A percentile compares a stretch with the other conserved stretches of the same genome.
These are phyloP conservation scores for Chrysocyon brachyurus DNA, from an alignment of 2,797 vertebrate genomes.

Conservation along the genomic window DNA sequence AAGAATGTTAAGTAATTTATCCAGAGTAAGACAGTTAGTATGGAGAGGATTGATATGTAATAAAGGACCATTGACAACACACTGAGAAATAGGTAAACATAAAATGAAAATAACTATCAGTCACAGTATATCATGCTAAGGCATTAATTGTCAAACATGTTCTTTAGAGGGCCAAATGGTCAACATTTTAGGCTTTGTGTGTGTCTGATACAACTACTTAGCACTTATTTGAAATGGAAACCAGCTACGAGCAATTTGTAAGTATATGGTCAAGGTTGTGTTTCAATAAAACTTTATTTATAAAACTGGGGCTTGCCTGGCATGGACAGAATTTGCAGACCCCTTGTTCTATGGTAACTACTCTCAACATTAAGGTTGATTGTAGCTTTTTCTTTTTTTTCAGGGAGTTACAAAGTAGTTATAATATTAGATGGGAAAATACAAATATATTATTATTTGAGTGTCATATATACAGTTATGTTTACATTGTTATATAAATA, in stretches of 20 bases:
- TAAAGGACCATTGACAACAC: neutral
- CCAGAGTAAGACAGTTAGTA: neutral
- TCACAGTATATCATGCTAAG: neutral
- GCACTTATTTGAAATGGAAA: neutral
- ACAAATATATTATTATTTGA: neutral
- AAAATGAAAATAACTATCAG: neutral
- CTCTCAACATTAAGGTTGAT: neutral
- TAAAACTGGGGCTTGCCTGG: neutral
- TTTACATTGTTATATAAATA: neutral
- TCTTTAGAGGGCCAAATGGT: neutral
- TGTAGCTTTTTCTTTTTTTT: neutral
- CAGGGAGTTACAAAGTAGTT: neutral
- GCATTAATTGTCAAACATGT: neutral
- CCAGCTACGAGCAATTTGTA: neutral
- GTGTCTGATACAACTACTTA: neutral
- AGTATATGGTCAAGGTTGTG: neutral
- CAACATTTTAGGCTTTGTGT: neutral
- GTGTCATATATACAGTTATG: neutral
- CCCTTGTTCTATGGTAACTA: neutral
- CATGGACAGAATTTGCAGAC: neutral
- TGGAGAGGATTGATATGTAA: neutral
- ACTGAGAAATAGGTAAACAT: neutral
- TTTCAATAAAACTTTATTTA: neutral
- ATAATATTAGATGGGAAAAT: neutral
- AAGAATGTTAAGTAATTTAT: neutral